Evolutionary conservation across 2,888 invertebrate genomes (phyloP).

Genomic region (Meloe dianella): DNA sequence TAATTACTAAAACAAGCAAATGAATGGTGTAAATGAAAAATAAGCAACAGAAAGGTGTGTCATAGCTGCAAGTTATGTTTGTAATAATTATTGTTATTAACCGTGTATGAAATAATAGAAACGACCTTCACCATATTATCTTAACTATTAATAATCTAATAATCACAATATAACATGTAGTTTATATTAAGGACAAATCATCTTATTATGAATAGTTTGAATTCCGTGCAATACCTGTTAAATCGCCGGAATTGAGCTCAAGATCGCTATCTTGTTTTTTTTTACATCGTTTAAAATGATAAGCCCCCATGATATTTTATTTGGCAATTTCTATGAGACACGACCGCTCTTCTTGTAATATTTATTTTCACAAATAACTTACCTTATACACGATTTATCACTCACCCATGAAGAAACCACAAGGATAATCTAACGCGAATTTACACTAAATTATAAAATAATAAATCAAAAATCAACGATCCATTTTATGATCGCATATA

Average conservation of each 20-base stretch:
- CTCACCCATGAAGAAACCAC: neutral
- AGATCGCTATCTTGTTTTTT: constrained; percentile 34
- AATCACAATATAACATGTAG: neutral
- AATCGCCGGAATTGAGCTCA: constrained; percentile 29
- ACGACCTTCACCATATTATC: neutral
- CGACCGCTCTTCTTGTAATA: constrained; percentile 35
- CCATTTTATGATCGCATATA: neutral
- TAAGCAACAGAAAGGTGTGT: neutral
- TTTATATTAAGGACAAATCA: neutral
- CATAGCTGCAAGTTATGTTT: neutral
- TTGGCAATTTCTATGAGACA: constrained; percentile 36
- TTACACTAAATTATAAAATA: neutral
- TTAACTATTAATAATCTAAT: neutral
- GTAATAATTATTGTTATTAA: constrained; percentile 1
- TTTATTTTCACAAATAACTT: constrained; percentile 25
- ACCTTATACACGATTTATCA: constrained; percentile 17
- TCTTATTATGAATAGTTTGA: constrained; percentile 5
- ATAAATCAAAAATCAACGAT: neutral
- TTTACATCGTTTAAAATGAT: constrained; percentile 25
- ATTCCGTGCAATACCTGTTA: constrained; percentile 28
- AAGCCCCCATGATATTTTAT: constrained; percentile 32
- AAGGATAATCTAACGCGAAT: neutral
- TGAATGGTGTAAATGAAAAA: neutral
- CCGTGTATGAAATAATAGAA: neutral
- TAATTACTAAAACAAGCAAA: neutral